Conservation (phyloP, 1,140 invertebrate species). For the Phymastichus coffea region DNA sequence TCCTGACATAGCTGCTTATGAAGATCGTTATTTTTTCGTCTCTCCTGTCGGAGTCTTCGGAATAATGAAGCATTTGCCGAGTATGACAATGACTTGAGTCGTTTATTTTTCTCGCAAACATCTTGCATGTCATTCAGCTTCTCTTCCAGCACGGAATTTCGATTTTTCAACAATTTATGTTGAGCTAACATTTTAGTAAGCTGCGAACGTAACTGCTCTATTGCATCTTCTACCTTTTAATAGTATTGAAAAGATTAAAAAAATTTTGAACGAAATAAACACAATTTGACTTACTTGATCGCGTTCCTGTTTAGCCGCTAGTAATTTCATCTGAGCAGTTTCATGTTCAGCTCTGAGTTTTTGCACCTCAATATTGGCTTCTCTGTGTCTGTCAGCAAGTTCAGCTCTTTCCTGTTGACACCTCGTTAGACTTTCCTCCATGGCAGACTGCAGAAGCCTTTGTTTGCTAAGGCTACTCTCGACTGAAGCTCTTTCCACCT, state of each 20-base stretch:
- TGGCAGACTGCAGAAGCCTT: conserved; percentile 29
- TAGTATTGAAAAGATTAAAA: too few relatives aligned
- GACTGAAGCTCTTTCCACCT: conserved; percentile 31
- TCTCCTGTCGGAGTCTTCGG: conserved; percentile 38
- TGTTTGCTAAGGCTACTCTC: conserved; percentile 34
- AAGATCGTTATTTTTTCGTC: conserved; percentile 30
- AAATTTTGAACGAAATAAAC: too few relatives aligned
- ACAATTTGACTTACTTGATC: conserved; percentile 35
- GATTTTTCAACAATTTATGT: conserved; percentile 43
- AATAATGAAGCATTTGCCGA: conserved; percentile 37
- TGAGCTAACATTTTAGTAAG: conserved; percentile 44
- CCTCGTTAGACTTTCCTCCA: conserved; percentile 33
- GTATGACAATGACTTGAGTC: conserved; percentile 35
- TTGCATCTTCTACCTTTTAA: conserved; percentile 43
- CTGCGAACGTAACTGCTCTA: conserved; percentile 40
- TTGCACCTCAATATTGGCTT: conserved; percentile 29
- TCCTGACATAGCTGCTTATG: conserved; percentile 32
- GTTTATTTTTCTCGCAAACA: conserved; percentile 39
- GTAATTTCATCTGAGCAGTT: conserved; percentile 33
- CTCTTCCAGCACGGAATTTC: conserved; percentile 41
- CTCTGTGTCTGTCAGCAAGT: conserved; percentile 18
- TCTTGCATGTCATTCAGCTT: conserved; percentile 40
- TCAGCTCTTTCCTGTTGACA: conserved; percentile 35
- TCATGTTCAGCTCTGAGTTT: conserved; percentile 40
- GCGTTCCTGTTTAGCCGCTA: conserved; percentile 41